Conservation (phyloP, 1,140 invertebrate genomes). For the Drosophila sproati region DNA sequence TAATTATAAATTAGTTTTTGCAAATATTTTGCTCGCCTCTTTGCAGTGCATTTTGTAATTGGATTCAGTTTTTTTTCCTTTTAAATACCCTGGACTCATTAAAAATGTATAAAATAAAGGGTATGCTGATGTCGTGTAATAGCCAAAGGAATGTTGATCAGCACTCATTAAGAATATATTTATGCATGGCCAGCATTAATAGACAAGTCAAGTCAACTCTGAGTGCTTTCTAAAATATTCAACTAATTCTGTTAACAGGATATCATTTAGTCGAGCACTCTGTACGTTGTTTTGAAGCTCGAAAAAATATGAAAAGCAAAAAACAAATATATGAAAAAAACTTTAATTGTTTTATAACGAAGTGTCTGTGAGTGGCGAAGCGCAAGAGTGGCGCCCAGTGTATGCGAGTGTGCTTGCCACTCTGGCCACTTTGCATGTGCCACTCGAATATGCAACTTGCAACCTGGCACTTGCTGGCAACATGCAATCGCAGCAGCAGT, state of each 20-base stretch:
- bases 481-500: constrained; percentile 55
- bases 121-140: not conserved
- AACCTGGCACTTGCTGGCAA: constrained; percentile 68
- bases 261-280: not conserved
- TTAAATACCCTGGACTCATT: not conserved
- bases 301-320: not conserved
- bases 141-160: too few species aligned
- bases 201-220: too few species aligned
- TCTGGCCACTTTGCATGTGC: constrained; percentile 68
- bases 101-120: not conserved
- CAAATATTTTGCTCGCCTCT: constrained; percentile 72
- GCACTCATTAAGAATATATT: too few species aligned
- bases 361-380: constrained; percentile 75
- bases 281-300: constrained; percentile 1
- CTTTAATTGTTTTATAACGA: constrained; percentile 82
- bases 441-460: constrained; percentile 50
- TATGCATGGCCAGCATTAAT: too few species aligned
- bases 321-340: constrained; percentile 12
- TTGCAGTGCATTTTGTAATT: constrained; percentile 41
- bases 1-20: constrained; percentile 79
- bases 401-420: constrained; percentile 2
- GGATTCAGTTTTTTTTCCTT: constrained; percentile 1
- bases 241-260: constrained; percentile 4
- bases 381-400: constrained; percentile 70
- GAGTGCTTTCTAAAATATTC: not conserved